A percentile compares a stretch with the other conserved stretches of the same genome.
phyloP scores from a whole-genome alignment of 2,888 invertebrate genomes.

The Morpho deidamia region DNA sequence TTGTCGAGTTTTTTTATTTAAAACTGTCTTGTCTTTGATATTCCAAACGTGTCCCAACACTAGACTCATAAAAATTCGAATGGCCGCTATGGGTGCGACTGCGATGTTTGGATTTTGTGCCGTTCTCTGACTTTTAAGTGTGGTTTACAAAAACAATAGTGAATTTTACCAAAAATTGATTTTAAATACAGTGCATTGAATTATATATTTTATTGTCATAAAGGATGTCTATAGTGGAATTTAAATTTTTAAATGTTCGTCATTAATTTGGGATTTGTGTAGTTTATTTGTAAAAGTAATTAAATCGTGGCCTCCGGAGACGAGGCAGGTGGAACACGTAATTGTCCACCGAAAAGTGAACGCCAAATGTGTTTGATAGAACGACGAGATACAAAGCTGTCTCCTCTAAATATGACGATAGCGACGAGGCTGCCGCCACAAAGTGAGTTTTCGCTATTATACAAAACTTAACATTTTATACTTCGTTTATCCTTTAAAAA shows the following conservation, averaged over 20 bases:
- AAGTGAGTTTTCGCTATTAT: slow-evolving; percentile 49
- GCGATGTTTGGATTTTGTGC: neutral
- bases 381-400: slow-evolving; percentile 43
- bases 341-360: slow-evolving; percentile 38
- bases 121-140: neutral
- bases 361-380: slow-evolving; percentile 55
- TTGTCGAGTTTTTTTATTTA: neutral
- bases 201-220: neutral
- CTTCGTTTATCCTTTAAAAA: no score
- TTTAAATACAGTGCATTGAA: neutral
- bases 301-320: slow-evolving; percentile 49
- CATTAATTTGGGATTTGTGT: slow-evolving; percentile 14
- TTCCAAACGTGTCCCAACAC: slow-evolving; percentile 3
- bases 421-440: slow-evolving; percentile 56
- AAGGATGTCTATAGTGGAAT: neutral
- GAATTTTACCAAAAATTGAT: neutral
- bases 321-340: slow-evolving; percentile 40
- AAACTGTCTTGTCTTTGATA: slow-evolving; percentile 13
- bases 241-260: neutral
- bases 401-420: slow-evolving; percentile 60
- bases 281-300: slow-evolving; percentile 25
- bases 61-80: slow-evolving; percentile 4
- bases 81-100: neutral
- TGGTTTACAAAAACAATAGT: neutral
- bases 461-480: no score